A percentile compares a stretch with the other conserved stretches of the same genome.
Evolutionary conservation across 2,113 vertebrate genomes (phyloP).

Genomic region (Ariopsis seemanni): DNA sequence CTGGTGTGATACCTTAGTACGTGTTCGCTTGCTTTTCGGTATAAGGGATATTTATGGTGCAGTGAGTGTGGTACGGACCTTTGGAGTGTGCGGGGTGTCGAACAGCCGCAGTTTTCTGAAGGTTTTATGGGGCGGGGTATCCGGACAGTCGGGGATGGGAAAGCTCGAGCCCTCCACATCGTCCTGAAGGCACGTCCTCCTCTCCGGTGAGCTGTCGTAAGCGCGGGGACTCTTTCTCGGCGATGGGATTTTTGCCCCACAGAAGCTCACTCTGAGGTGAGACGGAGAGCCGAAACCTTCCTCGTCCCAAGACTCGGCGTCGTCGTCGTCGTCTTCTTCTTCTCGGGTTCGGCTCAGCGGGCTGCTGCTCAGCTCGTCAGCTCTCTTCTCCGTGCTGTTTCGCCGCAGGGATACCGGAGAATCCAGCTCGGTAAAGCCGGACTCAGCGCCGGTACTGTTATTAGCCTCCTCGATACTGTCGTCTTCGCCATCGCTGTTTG

Average conservation of each 20-base stretch:
- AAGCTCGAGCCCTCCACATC: conserved; percentile 73
- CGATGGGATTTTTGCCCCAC: conserved; percentile 74
- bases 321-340: conserved; percentile 67
- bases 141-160: conserved; percentile 82
- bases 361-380: conserved; percentile 64
- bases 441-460: conserved; percentile 90
- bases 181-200: conserved; percentile 49
- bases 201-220: conserved; percentile 62
- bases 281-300: conserved; percentile 84
- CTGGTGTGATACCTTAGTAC: too few relatives aligned
- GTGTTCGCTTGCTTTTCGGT: too few relatives aligned
- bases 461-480: conserved; percentile 83
- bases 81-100: conserved; percentile 94
- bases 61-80: conserved; percentile 72
- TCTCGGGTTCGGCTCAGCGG: conserved; percentile 68
- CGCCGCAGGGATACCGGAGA: conserved; percentile 78
- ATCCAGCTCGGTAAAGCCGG: conserved; percentile 90
- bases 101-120: conserved; percentile 92
- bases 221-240: conserved; percentile 72
- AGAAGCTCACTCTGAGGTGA: conserved; percentile 71
- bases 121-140: conserved; percentile 93
- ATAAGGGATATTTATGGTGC: too few relatives aligned
- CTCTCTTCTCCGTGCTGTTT: conserved; percentile 63
- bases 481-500: conserved; percentile 84
- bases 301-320: conserved; percentile 82